Base-by-base conservation (phyloP, 2,888 invertebrate genomes). In the Sialis fuliginosa region DNA sequence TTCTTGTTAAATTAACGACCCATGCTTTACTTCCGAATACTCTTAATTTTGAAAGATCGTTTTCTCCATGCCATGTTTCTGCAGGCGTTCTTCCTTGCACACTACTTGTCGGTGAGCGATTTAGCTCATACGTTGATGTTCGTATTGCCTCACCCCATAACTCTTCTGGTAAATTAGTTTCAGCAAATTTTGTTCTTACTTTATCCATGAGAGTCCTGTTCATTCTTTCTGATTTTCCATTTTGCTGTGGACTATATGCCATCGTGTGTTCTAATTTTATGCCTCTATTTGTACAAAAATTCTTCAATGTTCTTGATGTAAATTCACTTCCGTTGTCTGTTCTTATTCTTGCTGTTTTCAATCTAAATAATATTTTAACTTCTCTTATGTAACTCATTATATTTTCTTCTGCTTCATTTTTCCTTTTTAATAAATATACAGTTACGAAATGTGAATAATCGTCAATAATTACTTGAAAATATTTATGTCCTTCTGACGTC, bases 261-360 rank as follows among this genome's bases (percentile, higher is more conserved):
- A 47, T 47, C 8, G 49, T 50, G 42, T 51, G 47, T 10, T 48
- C 37, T 6, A 52, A 6, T 7, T n/a, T 33, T 10, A 52, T 50
- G 2, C 52, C 52, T 39, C 50, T 51, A 9, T 49, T 45, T 31
- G 41, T 42, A 42, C 50, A 50, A 42, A 48, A 50, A 6, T 48
- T 12, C 46, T 47, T 40, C 33, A 52, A 46, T 46, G 48, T 45
- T 12, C 48, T 46, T 9, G 47, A 39, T 7, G 48, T 31, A 40
- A 52, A 50, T 42, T 52, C 50, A 3, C 50, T 32, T 5, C 49
- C 52, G 41, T 52, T 52, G 34, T 52, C 52, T n/a, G 42, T 44
- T 39, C 50, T 46, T 4, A 52, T 9, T 45, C 47, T 48, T 42
- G 12, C 10, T 22, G 49, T n/a, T 31, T 49, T 46, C 12, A 22